Evolutionary conservation across 2,888 invertebrate species (phyloP), one percentile per base, ranked within the genome.

Genomic region (Eilema caniola): DNA sequence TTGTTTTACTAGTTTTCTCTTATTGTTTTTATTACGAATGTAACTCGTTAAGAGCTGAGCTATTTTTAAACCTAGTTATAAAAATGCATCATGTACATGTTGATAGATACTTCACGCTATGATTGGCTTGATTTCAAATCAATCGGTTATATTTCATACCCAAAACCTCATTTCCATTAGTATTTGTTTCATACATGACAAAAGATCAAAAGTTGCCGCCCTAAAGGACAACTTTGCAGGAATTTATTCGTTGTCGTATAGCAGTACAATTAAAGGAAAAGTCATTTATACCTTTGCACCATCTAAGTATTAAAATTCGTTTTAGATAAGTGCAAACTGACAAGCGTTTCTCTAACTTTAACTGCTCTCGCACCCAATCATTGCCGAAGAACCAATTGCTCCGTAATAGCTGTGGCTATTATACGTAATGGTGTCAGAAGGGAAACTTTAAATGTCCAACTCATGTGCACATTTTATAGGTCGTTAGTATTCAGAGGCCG

Each of bases 401-500:
- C 12, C 1, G 2, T 28, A 56, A 31, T 31, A 25, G 16, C 53
- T 20, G 11, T 62, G 16, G 31, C 74, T 71, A 65, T 75, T 31
- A 71, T 68, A 70, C 82, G 83, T 84, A 85, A 85, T 85, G 76
- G 73, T 70, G 71, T 72, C 70, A 76, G 75, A 79, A 69, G 76
- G 76, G 77, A 84, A 64, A 83, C 83, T 83, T 83, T 81, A 78
- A 87, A 86, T 83, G 85, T 82, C 80, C 78, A 78, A 80, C 81
- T 79, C 84, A 85, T 78, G 82, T 75, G 79, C 71, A 83, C 80
- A 82, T 83, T 85, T 84, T 83, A 80, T 78, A 81, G 78, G 75
- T 88, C 81, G 84, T 90, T 90, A 87, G 87, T 88, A 91, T 90
- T 85, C 87, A 79, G 74, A 67, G 62, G 70, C 70, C 73, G 80